Evolutionary conservation across 1,140 invertebrate species (phyloP).

Genomic region (Pentalonia nigronervosa): DNA sequence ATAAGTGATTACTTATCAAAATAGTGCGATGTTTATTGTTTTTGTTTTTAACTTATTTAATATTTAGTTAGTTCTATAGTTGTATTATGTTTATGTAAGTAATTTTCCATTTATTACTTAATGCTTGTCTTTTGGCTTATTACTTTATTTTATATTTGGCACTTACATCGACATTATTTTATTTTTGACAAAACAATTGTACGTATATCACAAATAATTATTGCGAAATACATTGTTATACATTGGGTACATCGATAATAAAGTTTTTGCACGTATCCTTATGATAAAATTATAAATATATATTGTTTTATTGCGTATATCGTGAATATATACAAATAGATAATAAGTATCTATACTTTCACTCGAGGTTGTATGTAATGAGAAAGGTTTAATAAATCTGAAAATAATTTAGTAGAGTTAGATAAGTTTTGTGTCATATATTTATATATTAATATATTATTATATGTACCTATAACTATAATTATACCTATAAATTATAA

Average conservation of each 20-base stretch:
- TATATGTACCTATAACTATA: not conserved
- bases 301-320: not conserved
- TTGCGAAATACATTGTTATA: not conserved
- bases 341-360: conserved; percentile 21
- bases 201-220: not conserved
- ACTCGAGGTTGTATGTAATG: not conserved
- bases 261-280: not conserved
- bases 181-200: not conserved
- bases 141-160: not conserved
- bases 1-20: not conserved
- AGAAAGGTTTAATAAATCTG: not conserved
- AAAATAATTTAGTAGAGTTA: not conserved
- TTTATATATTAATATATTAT: not conserved
- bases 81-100: conserved; percentile 32
- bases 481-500: not conserved
- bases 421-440: not conserved
- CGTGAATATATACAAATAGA: not conserved
- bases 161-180: not conserved
- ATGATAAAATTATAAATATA: not conserved
- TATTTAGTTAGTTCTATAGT: not conserved
- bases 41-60: not conserved
- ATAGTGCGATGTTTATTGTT: not conserved
- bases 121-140: not conserved
- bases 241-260: not conserved
- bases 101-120: conserved; percentile 4